A percentile compares a stretch with the other conserved stretches of the same genome.
Conservation (phyloP, 2,797 vertebrate genomes). For the Semaprochilodus insignis region DNA sequence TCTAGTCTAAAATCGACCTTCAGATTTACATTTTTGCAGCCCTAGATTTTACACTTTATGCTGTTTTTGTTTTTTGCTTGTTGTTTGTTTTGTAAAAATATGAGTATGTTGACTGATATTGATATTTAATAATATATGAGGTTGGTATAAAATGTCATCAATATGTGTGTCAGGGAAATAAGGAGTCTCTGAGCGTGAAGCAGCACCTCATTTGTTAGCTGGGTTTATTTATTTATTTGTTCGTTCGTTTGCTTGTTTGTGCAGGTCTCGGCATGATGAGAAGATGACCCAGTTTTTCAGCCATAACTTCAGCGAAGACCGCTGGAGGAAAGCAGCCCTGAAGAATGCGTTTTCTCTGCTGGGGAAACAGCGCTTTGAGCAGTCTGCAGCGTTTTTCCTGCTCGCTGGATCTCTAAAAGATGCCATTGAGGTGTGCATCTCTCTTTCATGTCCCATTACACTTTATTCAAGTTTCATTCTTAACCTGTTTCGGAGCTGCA, state of each 20-base stretch:
- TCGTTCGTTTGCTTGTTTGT: background rate
- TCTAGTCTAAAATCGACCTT: too few relatives aligned
- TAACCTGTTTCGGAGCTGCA: too few relatives aligned
- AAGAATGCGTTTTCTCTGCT: conserved; percentile 98
- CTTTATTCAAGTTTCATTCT: too few relatives aligned
- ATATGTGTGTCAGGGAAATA: too few relatives aligned
- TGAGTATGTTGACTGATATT: too few relatives aligned
- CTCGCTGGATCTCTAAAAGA: conserved; percentile 97
- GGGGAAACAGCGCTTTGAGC: conserved; percentile 98
- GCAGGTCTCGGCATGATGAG: conserved; percentile 94
- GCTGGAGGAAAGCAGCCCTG: conserved; percentile 96
- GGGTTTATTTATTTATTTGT: background rate
- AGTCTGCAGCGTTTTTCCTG: conserved; percentile 97
- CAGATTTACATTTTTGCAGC: too few relatives aligned
- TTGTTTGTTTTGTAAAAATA: too few relatives aligned
- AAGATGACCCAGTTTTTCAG: conserved; percentile 99
- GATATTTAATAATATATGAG: too few relatives aligned
- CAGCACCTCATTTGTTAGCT: background rate
- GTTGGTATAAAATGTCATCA: too few relatives aligned
- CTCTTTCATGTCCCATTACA: conserved; percentile 11
- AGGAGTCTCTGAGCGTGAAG: background rate
- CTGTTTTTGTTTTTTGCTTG: too few relatives aligned
- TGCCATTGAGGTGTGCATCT: conserved; percentile 89
- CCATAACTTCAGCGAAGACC: conserved; percentile 96
- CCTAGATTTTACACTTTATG: too few relatives aligned